Percentiles rank a stretch among this genome's conserved stretches.
Conservation (phyloP, 2,113 vertebrate genomes). For the Ceratotherium simum region DNA sequence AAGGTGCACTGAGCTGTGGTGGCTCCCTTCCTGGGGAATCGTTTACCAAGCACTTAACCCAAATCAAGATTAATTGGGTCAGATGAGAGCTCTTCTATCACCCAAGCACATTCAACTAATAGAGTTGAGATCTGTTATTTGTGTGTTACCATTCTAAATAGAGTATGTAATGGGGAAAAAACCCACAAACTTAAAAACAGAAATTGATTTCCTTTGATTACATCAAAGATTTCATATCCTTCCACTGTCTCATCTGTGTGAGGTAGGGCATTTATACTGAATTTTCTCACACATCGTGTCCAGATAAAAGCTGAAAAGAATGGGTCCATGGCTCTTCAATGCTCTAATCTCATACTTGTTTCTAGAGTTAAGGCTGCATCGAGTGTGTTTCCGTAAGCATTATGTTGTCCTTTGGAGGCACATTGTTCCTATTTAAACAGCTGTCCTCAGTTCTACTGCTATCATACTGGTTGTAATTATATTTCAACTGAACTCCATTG, state of each 20-base stretch:
- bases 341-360: background rate
- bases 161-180: background rate
- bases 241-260: background rate
- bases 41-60: slow-evolving; percentile 74
- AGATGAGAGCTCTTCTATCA: slow-evolving; percentile 56
- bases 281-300: background rate
- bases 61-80: slow-evolving; percentile 75
- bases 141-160: background rate
- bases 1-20: slow-evolving; percentile 61
- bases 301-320: slow-evolving; percentile 39
- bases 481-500: slow-evolving; percentile 58
- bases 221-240: background rate
- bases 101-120: background rate
- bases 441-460: slow-evolving; percentile 64
- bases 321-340: background rate
- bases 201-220: background rate
- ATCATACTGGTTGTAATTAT: slow-evolving; percentile 69
- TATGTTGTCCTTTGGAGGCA: slow-evolving; percentile 64
- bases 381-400: slow-evolving; percentile 30
- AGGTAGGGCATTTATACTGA: background rate
- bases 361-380: slow-evolving; percentile 39
- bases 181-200: background rate
- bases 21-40: slow-evolving; percentile 55
- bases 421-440: slow-evolving; percentile 77
- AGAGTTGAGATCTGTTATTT: background rate